A percentile compares a stretch with the other conserved stretches of the same genome.
phyloP scores from a whole-genome alignment of 1,140 invertebrate genomes.

The Sarcophaga bullata region DNA sequence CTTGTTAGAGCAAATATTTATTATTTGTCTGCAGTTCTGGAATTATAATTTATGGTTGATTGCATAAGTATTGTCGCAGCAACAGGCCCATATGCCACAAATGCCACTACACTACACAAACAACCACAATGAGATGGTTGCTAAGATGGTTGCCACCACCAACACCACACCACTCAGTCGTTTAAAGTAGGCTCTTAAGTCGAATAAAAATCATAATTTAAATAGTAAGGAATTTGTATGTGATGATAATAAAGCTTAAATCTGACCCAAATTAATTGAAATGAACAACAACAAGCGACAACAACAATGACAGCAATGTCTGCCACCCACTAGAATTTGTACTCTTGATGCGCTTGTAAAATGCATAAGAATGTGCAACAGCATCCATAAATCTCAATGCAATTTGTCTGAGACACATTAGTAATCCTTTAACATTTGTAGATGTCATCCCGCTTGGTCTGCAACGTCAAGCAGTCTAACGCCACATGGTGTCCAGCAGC shows the following conservation, averaged over 20 bases:
- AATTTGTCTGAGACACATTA: conserved; percentile 23
- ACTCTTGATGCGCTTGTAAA: neutral
- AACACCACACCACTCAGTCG: neutral
- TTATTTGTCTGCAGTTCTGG: neutral
- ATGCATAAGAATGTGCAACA: neutral
- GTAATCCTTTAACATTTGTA: conserved; percentile 23
- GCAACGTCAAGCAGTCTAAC: conserved; percentile 36
- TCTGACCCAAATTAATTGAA: neutral
- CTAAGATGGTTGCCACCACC: too few species aligned
- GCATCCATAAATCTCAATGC: conserved; percentile 2
- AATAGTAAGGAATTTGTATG: neutral
- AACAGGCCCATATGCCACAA: neutral
- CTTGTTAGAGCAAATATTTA: neutral
- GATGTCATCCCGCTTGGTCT: conserved; percentile 50
- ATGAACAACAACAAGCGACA: too few species aligned
- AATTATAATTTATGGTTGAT: conserved; percentile 9
- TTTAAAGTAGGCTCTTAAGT: neutral
- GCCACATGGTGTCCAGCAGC: conserved; percentile 26
- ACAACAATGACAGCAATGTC: neutral
- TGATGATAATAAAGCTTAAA: neutral
- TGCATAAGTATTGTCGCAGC: neutral
- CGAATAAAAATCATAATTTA: neutral
- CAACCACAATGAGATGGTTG: too few species aligned
- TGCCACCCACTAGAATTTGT: neutral
- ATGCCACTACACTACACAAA: too few species aligned